phyloP scores from a whole-genome alignment of 2,113 vertebrate genomes.

The Hyla sarda region DNA sequence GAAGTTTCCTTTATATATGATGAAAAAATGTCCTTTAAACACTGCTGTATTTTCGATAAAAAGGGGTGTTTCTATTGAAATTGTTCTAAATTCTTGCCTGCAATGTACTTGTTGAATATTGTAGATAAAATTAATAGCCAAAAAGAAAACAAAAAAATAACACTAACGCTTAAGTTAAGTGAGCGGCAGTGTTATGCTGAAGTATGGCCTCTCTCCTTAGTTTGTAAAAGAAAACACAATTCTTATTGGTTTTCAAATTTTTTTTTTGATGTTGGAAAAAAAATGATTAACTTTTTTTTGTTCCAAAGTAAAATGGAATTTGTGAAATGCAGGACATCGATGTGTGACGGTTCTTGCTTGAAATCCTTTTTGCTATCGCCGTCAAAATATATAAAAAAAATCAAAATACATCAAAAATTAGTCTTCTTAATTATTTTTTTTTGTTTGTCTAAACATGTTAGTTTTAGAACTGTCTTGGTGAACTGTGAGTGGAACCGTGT shows the following conservation, averaged over 20 bases:
- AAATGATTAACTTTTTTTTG: constrained; percentile 84
- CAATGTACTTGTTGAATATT: constrained; percentile 99
- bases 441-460: constrained; percentile 84
- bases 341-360: constrained; percentile 87
- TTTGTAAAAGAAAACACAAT: constrained; percentile 82
- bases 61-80: constrained; percentile 99
- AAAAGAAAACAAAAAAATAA: constrained; percentile 82
- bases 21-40: constrained; percentile 96
- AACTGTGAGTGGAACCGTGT: constrained; percentile 86
- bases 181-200: constrained; percentile 88
- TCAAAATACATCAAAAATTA: constrained; percentile 87
- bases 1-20: constrained; percentile 97
- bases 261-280: constrained; percentile 87
- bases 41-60: constrained; percentile 99
- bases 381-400: constrained; percentile 89
- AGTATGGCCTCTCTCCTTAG: constrained; percentile 87
- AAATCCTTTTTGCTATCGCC: constrained; percentile 89
- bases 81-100: constrained; percentile 98
- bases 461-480: constrained; percentile 86
- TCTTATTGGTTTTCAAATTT: constrained; percentile 91
- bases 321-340: constrained; percentile 84
- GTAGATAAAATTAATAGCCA: constrained; percentile 99
- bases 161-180: constrained; percentile 94
- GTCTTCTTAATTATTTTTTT: constrained; percentile 76
- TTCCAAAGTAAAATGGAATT: constrained; percentile 78